A percentile compares a stretch with the other conserved stretches of the same genome.
Evolutionary conservation across 2,113 vertebrate species (phyloP).

Genomic region (Brachyhypopomus occidentalis): DNA sequence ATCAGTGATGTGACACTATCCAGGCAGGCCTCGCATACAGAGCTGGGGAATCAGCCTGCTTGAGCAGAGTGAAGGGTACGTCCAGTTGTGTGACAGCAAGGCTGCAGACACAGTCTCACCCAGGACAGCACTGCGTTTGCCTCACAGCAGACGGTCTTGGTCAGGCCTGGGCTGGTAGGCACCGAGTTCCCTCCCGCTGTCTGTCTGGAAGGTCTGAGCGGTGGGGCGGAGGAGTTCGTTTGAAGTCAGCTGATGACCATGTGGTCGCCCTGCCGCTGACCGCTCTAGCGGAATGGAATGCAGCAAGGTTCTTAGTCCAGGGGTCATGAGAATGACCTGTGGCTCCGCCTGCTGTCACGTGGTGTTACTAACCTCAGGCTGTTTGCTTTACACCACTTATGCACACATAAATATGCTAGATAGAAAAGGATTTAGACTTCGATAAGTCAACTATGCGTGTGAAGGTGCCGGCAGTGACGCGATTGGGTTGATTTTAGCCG

Average conservation of each 20-base stretch:
- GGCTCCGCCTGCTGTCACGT: conserved; percentile 40
- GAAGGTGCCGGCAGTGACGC: neutral
- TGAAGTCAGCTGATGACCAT: conserved; percentile 37
- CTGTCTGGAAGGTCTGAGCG: conserved; percentile 7
- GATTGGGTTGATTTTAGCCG: neutral
- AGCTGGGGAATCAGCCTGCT: too few species aligned
- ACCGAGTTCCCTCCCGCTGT: neutral
- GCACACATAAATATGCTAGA: conserved; percentile 25
- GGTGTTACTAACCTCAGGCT: conserved; percentile 29
- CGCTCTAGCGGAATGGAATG: conserved; percentile 51
- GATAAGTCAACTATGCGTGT: conserved; percentile 46
- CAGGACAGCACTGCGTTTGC: neutral
- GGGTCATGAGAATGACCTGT: conserved; percentile 55
- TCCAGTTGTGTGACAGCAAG: too few species aligned
- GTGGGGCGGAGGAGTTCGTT: conserved; percentile 1
- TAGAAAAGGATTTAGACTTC: conserved; percentile 8
- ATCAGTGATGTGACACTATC: too few species aligned
- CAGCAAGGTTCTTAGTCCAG: conserved; percentile 15
- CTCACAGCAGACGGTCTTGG: neutral
- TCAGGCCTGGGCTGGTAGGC: neutral
- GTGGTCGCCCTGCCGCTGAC: conserved; percentile 11
- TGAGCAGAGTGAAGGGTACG: too few species aligned
- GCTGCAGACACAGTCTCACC: neutral
- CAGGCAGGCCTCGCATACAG: too few species aligned
- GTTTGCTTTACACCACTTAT: conserved; percentile 41